Evolutionary conservation across 2,797 vertebrate species (phyloP).

Genomic region (Scolopax bukidnonensis): DNA sequence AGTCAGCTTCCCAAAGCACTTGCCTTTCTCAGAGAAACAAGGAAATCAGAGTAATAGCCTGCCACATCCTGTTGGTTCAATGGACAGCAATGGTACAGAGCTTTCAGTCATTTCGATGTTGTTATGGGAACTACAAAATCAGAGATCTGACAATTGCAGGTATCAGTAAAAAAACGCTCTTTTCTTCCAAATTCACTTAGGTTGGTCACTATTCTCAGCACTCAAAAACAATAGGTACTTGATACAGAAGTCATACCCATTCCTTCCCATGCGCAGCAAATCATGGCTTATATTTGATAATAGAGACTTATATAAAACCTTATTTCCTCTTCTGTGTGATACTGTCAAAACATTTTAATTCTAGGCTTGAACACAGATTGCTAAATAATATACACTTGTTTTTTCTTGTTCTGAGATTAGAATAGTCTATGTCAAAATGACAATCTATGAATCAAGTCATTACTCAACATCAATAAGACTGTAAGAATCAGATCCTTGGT

Average conservation of each 20-base stretch:
- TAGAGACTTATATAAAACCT: constrained; percentile 7
- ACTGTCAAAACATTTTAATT: constrained; percentile 49
- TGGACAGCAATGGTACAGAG: constrained; percentile 11
- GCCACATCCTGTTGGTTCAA: constrained; percentile 18
- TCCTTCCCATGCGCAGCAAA: not conserved
- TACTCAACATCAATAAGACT: not conserved
- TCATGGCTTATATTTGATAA: not conserved
- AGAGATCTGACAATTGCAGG: constrained; percentile 48
- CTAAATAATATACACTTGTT: constrained; percentile 1
- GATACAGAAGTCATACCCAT: not conserved
- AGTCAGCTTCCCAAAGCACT: not conserved
- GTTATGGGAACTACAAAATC: constrained; percentile 74
- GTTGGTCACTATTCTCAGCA: constrained; percentile 34
- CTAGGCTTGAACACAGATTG: not conserved
- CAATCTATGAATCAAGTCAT: constrained; percentile 35
- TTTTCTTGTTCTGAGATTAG: not conserved
- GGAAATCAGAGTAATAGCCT: not conserved
- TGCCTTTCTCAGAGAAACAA: not conserved
- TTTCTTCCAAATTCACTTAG: constrained; percentile 39
- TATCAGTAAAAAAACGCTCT: constrained; percentile 21
- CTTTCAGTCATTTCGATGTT: constrained; percentile 65
- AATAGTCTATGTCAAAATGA: not conserved
- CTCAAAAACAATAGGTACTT: constrained; percentile 17
- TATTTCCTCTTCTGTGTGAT: constrained; percentile 20
- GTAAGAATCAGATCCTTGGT: not conserved